Evolutionary conservation across 2,113 vertebrate genomes (phyloP).

Genomic region (Psettodes erumei): DNA sequence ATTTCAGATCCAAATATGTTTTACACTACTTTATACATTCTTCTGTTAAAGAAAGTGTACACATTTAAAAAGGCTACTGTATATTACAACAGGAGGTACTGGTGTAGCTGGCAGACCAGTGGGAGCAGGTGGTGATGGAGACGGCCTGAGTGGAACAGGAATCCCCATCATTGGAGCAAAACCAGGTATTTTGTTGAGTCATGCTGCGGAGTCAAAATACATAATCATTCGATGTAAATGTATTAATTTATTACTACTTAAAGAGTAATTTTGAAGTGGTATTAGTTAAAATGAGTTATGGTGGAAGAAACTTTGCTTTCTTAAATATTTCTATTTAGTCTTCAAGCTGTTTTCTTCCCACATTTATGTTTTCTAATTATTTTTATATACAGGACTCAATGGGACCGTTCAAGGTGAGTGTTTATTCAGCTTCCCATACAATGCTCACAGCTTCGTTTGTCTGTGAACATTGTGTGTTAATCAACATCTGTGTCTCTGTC

Average conservation of each 20-base stretch:
- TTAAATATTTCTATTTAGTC: background rate
- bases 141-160: slow-evolving; percentile 73
- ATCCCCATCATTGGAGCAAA: slow-evolving; percentile 77
- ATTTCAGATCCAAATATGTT: slow-evolving; percentile 17
- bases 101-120: slow-evolving; percentile 64
- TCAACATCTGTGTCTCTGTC: background rate
- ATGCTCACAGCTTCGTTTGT: too few species aligned
- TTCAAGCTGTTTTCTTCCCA: background rate
- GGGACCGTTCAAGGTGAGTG: slow-evolving; percentile 75
- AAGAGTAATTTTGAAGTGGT: background rate
- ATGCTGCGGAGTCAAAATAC: background rate
- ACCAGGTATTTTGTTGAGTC: slow-evolving; percentile 71
- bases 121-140: slow-evolving; percentile 63
- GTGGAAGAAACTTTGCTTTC: background rate
- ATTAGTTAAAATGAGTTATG: background rate
- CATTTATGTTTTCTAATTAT: background rate
- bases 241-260: background rate
- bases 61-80: slow-evolving; percentile 17
- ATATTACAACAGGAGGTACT: slow-evolving; percentile 64
- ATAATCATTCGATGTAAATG: background rate
- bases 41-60: slow-evolving; percentile 5
- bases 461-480: background rate
- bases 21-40: background rate
- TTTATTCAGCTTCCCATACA: slow-evolving; percentile 9
- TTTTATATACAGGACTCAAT: slow-evolving; percentile 64